A percentile compares a stretch with the other conserved stretches of the same genome.
Conservation (phyloP, 2,113 vertebrate genomes). For the Dromas ardeola region DNA sequence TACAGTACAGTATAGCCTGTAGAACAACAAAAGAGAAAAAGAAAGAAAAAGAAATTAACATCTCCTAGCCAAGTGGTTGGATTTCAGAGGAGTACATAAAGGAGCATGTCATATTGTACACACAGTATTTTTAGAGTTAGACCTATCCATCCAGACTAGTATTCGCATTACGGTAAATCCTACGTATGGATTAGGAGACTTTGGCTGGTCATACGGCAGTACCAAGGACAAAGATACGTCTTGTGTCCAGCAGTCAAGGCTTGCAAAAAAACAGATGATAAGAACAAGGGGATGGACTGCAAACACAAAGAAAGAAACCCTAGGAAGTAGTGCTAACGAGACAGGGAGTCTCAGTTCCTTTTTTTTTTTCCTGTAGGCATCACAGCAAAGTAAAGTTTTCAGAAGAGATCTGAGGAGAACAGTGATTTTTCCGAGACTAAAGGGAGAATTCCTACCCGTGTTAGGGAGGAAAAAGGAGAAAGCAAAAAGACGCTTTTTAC, state of each 20-base stretch:
- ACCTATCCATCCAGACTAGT: not conserved
- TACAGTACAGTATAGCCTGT: not conserved
- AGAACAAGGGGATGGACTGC: accelerated
- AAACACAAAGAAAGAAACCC: not conserved
- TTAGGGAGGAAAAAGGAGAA: not conserved
- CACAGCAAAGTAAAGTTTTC: not conserved
- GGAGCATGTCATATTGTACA: accelerated
- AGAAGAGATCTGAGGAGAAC: not conserved
- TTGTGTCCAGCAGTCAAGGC: not conserved
- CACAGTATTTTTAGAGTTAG: not conserved
- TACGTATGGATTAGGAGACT: not conserved
- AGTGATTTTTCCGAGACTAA: not conserved
- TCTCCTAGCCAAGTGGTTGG: not conserved
- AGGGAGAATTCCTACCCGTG: not conserved
- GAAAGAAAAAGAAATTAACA: not conserved
- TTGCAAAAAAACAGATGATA: not conserved
- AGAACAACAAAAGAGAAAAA: not conserved
- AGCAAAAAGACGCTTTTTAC: not conserved
- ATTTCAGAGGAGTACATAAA: not conserved
- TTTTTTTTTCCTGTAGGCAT: not conserved
- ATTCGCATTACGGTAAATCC: not conserved
- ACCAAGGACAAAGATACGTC: not conserved
- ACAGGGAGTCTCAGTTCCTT: not conserved
- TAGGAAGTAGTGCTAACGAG: accelerated
- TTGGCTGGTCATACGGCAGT: not conserved